A percentile compares a stretch with the other conserved stretches of the same genome.
Evolutionary conservation across 2,888 invertebrate species (phyloP).

Genomic region (Phlogophora meticulosa): DNA sequence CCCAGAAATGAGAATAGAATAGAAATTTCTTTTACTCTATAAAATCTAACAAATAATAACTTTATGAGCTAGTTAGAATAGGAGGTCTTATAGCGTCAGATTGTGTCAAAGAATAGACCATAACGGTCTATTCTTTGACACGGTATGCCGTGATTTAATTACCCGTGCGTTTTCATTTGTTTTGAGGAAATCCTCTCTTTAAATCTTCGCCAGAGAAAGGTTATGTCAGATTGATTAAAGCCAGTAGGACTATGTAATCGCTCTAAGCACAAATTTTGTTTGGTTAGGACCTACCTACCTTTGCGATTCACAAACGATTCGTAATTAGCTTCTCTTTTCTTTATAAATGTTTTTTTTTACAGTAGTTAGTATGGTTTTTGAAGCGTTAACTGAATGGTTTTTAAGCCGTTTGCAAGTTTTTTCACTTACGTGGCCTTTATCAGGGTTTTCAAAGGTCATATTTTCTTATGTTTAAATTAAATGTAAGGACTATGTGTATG

Average conservation of each 20-base stretch:
- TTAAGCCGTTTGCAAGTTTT: not conserved
- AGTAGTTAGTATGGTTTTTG: no score
- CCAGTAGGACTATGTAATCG: not conserved
- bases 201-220: not conserved
- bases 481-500: no score
- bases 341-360: conserved; percentile 3
- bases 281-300: conserved; percentile 22
- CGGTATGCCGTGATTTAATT: not conserved
- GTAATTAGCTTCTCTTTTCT: conserved; percentile 5
- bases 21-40: no score
- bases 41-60: no score
- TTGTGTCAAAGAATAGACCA: no score
- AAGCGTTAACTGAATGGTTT: not conserved
- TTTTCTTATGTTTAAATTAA: no score
- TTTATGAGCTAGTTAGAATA: no score
- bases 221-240: not conserved
- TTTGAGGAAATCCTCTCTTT: not conserved
- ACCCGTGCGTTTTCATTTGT: not conserved
- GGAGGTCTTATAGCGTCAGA: no score
- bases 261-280: conserved; percentile 13
- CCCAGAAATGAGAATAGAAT: no score
- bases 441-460: no score
- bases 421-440: not conserved
- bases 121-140: not conserved
- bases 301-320: conserved; percentile 15